Conservation (phyloP, 2,113 vertebrate genomes). For the Suricata suricatta region DNA sequence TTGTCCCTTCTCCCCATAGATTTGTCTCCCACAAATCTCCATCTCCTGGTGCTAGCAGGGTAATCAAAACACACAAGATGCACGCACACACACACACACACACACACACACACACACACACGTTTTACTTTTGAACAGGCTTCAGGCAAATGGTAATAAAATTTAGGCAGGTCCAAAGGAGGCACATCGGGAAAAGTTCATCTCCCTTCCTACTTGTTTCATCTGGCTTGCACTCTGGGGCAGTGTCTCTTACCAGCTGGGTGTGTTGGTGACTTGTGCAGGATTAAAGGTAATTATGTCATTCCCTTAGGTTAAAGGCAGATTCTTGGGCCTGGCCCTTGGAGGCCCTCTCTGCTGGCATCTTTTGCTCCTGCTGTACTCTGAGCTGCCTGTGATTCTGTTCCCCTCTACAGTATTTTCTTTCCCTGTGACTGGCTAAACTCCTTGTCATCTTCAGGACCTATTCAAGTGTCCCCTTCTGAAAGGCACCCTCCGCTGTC, state of each 20-base stretch:
- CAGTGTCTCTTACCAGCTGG: background rate
- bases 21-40: background rate
- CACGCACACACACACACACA: too few species aligned
- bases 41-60: background rate
- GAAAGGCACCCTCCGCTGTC: background rate
- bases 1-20: background rate
- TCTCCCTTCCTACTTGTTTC: background rate
- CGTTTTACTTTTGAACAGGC: background rate
- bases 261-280: background rate
- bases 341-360: accelerated
- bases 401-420: background rate
- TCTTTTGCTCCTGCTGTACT: background rate
- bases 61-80: too few species aligned
- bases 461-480: background rate
- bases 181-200: background rate
- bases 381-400: background rate
- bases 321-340: background rate
- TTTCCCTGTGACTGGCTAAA: background rate
- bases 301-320: background rate
- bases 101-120: background rate
- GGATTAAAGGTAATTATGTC: background rate
- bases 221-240: background rate
- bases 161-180: background rate
- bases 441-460: background rate
- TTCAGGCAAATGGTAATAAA: background rate